Evolutionary conservation across 1,140 invertebrate species (phyloP).

Genomic region (Drosophila truncata): DNA sequence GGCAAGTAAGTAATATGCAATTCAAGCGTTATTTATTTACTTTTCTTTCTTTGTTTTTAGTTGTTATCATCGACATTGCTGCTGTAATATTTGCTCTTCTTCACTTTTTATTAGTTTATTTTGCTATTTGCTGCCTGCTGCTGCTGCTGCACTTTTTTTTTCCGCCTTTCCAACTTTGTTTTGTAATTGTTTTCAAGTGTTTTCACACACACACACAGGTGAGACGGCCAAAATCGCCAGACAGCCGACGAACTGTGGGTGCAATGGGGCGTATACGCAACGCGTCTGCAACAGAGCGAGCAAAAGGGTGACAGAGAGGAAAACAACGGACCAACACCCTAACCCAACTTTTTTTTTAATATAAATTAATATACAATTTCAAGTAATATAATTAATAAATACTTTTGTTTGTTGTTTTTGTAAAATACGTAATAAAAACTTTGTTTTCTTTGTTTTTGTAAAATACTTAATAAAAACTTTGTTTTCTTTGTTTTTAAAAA

Average conservation of each 20-base stretch:
- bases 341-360: neutral
- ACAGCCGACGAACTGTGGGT: slow-evolving; percentile 19
- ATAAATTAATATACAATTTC: neutral
- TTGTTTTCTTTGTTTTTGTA: no score
- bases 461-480: no score
- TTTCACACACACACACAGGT: neutral
- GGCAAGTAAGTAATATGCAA: slow-evolving; percentile 47
- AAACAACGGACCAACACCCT: neutral
- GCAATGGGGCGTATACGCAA: slow-evolving; percentile 47
- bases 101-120: slow-evolving; percentile 23
- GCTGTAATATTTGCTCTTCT: slow-evolving; percentile 44
- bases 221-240: slow-evolving; percentile 37
- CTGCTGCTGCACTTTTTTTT: slow-evolving; percentile 18
- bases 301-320: neutral
- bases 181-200: slow-evolving; percentile 58
- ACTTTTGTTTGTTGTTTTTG: no score
- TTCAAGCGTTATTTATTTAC: slow-evolving; percentile 23
- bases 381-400: no score
- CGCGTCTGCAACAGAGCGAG: neutral
- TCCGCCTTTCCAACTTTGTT: slow-evolving; percentile 35
- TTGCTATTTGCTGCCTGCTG: slow-evolving; percentile 14
- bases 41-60: slow-evolving; percentile 3
- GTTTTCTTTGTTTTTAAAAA: no score
- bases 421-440: no score
- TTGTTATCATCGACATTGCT: slow-evolving; percentile 26